Percentiles rank a stretch among this genome's conserved stretches.
phyloP scores from a whole-genome alignment of 2,888 invertebrate genomes.

The Emmelina monodactyla region DNA sequence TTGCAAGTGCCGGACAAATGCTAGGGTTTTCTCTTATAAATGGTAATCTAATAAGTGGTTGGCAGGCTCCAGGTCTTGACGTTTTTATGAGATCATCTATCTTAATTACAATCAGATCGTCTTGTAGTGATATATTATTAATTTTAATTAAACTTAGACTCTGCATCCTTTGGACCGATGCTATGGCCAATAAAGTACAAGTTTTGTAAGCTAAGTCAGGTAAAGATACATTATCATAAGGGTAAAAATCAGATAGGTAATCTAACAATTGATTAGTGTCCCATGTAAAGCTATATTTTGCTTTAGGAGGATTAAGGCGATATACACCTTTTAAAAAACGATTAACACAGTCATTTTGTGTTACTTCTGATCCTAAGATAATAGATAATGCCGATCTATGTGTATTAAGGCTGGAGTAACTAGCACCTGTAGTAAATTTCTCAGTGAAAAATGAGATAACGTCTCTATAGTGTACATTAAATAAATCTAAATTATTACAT shows the following conservation, averaged over 20 bases:
- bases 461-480: background rate
- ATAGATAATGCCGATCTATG: conserved; percentile 1
- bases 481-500: too few relatives aligned
- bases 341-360: conserved; percentile 6
- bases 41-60: conserved; percentile 1
- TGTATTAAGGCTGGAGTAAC: conserved; percentile 3
- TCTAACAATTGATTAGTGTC: conserved; percentile 17
- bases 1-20: background rate
- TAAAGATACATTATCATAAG: conserved; percentile 1
- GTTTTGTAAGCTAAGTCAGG: conserved; percentile 13
- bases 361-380: conserved; percentile 5
- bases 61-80: background rate
- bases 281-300: conserved; percentile 19
- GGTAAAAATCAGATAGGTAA: conserved; percentile 4
- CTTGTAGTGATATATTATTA: conserved; percentile 7
- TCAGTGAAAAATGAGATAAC: conserved; percentile 1
- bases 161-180: conserved; percentile 14
- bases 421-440: background rate
- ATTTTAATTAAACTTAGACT: conserved; percentile 16
- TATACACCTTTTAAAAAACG: conserved; percentile 12
- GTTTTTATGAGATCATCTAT: conserved; percentile 4
- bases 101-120: background rate
- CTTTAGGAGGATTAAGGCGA: conserved; percentile 5
- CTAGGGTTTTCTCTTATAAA: background rate
- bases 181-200: conserved; percentile 16